These are phyloP conservation scores for Cecropterus lyciades DNA, from an alignment of 1,140 invertebrate species.

Conservation along the genomic window DNA sequence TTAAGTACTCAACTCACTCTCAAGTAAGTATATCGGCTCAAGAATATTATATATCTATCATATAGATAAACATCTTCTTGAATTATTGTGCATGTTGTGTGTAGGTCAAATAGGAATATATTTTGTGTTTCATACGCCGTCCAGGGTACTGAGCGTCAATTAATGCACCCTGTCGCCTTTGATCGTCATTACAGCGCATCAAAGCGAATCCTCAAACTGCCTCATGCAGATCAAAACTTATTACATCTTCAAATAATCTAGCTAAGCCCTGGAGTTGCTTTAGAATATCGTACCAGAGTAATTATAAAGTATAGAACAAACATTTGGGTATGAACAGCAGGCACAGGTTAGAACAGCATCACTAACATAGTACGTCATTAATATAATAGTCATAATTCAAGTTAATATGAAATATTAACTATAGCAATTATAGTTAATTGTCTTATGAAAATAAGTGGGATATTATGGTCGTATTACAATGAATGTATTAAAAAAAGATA, in stretches of 20 bases:
- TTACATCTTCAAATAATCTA: slow-evolving; percentile 31
- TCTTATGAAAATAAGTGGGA: no score
- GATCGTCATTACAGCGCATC: slow-evolving; percentile 26
- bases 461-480: no score
- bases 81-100: not conserved
- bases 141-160: slow-evolving; percentile 33
- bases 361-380: no score
- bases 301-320: no score
- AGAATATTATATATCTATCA: no score
- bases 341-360: no score
- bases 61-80: not conserved
- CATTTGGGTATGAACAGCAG: no score
- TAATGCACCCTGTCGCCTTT: slow-evolving; percentile 32
- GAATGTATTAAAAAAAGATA: no score
- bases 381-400: no score
- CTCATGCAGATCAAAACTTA: slow-evolving; percentile 34
- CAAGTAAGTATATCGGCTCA: no score
- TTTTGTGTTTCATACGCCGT: slow-evolving; percentile 24
- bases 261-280: slow-evolving; percentile 23
- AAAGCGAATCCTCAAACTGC: slow-evolving; percentile 27
- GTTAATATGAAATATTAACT: no score
- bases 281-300: not conserved
- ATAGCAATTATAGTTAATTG: no score
- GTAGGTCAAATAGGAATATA: slow-evolving; percentile 19
- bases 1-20: not conserved